Conservation (phyloP, 2,888 invertebrate genomes). For the Tigriopus californicus region DNA sequence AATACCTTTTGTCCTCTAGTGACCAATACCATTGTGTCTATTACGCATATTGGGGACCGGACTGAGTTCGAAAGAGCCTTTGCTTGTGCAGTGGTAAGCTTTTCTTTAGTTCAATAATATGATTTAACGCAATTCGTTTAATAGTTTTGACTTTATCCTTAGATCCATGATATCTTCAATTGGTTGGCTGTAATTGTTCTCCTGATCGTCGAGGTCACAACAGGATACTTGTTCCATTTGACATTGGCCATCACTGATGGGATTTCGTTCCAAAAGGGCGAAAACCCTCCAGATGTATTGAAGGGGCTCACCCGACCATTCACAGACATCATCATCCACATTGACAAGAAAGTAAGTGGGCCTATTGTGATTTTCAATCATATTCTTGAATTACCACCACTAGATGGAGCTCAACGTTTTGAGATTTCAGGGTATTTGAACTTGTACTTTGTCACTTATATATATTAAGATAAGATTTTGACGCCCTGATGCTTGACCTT, state of each 20-base stretch:
- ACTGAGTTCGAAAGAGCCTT: slow-evolving; percentile 34
- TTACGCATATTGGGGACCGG: slow-evolving; percentile 28
- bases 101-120: too few species aligned
- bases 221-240: slow-evolving; percentile 25
- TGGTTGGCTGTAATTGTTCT: slow-evolving; percentile 34
- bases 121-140: too few species aligned
- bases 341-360: slow-evolving; percentile 16
- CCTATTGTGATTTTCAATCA: neutral
- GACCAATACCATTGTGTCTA: slow-evolving; percentile 34
- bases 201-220: slow-evolving; percentile 31
- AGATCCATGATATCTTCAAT: slow-evolving; percentile 37
- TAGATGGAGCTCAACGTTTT: too few species aligned
- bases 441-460: too few species aligned
- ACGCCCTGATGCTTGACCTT: too few species aligned
- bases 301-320: slow-evolving; percentile 27
- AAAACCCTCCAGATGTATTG: slow-evolving; percentile 23
- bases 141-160: too few species aligned
- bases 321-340: slow-evolving; percentile 26
- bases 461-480: too few species aligned
- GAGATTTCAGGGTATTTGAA: too few species aligned
- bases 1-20: slow-evolving; percentile 21
- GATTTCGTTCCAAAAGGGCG: neutral
- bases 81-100: slow-evolving; percentile 30
- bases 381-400: neutral
- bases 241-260: neutral